Conservation (phyloP, 2,113 vertebrate species). For the Falcunculus frontatus region DNA sequence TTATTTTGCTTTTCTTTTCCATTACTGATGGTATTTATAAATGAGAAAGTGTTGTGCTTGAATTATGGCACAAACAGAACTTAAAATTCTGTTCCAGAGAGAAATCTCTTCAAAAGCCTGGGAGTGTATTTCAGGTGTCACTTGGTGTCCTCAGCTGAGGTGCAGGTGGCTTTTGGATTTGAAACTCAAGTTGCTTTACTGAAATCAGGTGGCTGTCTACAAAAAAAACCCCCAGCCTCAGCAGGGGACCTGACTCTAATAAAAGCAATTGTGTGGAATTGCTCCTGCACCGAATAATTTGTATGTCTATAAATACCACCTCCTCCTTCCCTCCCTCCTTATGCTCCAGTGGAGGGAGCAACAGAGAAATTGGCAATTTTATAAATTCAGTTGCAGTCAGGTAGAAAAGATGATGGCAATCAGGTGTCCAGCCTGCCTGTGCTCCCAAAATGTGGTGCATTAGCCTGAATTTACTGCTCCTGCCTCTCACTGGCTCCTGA, state of each 20-base stretch:
- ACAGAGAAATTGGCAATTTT: neutral
- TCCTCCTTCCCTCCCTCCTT: neutral
- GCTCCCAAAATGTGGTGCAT: neutral
- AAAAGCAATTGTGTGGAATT: neutral
- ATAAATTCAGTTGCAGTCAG: neutral
- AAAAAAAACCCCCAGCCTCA: neutral
- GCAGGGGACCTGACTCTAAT: neutral
- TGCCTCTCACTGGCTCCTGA: neutral
- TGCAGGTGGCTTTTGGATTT: neutral
- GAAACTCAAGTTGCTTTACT: neutral
- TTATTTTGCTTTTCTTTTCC: neutral
- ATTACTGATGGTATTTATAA: neutral
- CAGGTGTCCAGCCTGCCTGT: neutral
- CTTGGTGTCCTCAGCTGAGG: neutral
- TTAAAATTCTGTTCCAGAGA: neutral
- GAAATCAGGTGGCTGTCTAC: neutral
- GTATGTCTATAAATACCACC: neutral
- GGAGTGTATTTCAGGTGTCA: neutral
- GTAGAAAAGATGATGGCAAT: neutral
- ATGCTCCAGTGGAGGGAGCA: neutral
- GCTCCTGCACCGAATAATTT: slow-evolving; percentile 3
- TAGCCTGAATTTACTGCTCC: neutral
- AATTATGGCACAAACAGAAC: neutral
- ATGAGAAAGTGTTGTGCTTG: neutral
- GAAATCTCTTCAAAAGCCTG: neutral